Evolutionary conservation across 2,113 vertebrate species (phyloP).

Genomic region (Charina bottae): DNA sequence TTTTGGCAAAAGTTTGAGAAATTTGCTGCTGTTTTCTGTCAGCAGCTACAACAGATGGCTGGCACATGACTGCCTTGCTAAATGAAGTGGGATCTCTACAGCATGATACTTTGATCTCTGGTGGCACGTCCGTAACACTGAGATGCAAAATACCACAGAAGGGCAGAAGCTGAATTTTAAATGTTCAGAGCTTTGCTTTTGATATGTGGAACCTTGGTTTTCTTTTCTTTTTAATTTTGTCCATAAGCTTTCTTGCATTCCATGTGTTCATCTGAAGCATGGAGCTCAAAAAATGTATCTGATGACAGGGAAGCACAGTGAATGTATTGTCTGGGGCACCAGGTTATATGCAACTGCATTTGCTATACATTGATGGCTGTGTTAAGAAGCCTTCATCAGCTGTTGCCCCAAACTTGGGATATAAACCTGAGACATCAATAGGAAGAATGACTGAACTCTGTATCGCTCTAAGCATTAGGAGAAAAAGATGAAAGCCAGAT

Average conservation of each 20-base stretch:
- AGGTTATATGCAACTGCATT: conserved; percentile 17
- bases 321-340: conserved; percentile 36
- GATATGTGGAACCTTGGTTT: conserved; percentile 61
- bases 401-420: conserved; percentile 32
- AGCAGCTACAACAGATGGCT: conserved; percentile 87
- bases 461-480: neutral
- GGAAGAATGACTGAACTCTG: conserved; percentile 33
- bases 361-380: conserved; percentile 19
- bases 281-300: conserved; percentile 68
- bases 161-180: conserved; percentile 78
- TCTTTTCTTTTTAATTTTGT: conserved; percentile 54
- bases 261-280: conserved; percentile 60
- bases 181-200: conserved; percentile 69
- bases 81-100: conserved; percentile 78
- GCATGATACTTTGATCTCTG: conserved; percentile 82
- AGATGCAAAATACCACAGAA: conserved; percentile 83
- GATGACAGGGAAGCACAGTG: conserved; percentile 58
- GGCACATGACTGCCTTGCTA: conserved; percentile 84
- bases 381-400: neutral
- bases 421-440: conserved; percentile 19
- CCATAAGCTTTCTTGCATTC: conserved; percentile 73
- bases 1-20: conserved; percentile 79
- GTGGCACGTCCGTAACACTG: conserved; percentile 82
- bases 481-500: neutral
- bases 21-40: conserved; percentile 86